Percentiles rank a stretch among this genome's conserved stretches.
Evolutionary conservation across 2,888 invertebrate genomes (phyloP).

Genomic region (Perithous albicinctus): DNA sequence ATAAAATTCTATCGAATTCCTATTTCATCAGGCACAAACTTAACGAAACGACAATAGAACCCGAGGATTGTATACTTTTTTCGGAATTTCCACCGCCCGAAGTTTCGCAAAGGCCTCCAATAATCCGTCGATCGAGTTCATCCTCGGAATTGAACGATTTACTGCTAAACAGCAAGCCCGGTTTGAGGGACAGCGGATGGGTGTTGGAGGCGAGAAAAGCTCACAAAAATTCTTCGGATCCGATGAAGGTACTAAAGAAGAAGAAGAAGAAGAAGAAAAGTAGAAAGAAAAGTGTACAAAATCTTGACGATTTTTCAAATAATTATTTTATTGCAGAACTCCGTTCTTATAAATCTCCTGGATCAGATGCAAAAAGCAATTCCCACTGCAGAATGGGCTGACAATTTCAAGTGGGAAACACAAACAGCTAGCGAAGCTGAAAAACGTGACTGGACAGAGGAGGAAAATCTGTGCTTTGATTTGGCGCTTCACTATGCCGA

Average conservation of each 20-base stretch:
- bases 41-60: constrained; percentile 58
- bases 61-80: constrained; percentile 77
- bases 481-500: constrained; percentile 78
- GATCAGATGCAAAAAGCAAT: constrained; percentile 82
- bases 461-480: constrained; percentile 79
- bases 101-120: constrained; percentile 35
- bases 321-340: constrained; percentile 72
- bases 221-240: constrained; percentile 74
- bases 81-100: constrained; percentile 76
- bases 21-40: constrained; percentile 75
- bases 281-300: constrained; percentile 19
- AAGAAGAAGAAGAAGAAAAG: no score
- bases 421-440: constrained; percentile 19
- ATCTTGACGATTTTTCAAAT: not conserved
- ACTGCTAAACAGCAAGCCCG: constrained; percentile 76
- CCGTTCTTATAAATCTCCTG: constrained; percentile 76
- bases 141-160: constrained; percentile 76
- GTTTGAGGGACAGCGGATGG: constrained; percentile 80
- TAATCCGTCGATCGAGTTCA: constrained; percentile 39
- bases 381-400: constrained; percentile 80
- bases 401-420: constrained; percentile 79
- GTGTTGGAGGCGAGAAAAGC: constrained; percentile 77
- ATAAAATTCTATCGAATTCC: constrained; percentile 77
- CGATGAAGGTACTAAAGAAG: constrained; percentile 75
- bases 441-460: constrained; percentile 76